Base-by-base conservation (phyloP, 2,113 vertebrate genomes). In the Pteropus alecto region DNA sequence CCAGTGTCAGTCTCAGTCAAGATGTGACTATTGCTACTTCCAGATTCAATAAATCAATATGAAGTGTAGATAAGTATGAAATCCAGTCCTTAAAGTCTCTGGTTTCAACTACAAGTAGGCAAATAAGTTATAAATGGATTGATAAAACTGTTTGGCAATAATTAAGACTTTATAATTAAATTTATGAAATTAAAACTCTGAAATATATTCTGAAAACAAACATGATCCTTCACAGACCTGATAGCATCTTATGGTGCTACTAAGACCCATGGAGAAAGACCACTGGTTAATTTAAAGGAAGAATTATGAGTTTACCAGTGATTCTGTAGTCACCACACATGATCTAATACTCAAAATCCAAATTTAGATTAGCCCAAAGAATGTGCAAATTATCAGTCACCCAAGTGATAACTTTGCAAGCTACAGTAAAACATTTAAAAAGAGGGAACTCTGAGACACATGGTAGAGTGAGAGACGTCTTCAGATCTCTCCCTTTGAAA, bases 131-230 rank as follows among this genome's bases (percentile, higher is more conserved):
- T 33, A 90, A 60, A 30, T 63, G 33, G 2, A 65, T 60, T 71
- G 26, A 87, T 60, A 33, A 87, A 79, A 87, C 11, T 58, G 11
- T 63, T 87, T 48, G 68, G 30, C 12, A 65, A 63, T 19, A 35
- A 9, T 89, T 58, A 87, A 51, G 8, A 92, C 65, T 19, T 90
- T 82, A 82, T 16, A 38, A 24, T n/a, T n/a, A 41, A 92, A 46
- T 30, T 41, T 15, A 60, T 35, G 16, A 3, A 65, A 38, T 61
- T 84, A 83, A 93, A 83, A 83, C 22, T 33, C 46, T 35, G 22
- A 94, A 92, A 68, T 6, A 68, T 81, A 78, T 87, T 77, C 22
- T 77, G 56, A 89, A 93, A 89, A 51, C 16, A 93, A 76, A 35
- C 5, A 41, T 60, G 30, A 85, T 73, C 6, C 30, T 92, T 90